These are phyloP conservation scores for Chloroceryle inda DNA, from an alignment of 2,797 vertebrate species.

Conservation along the genomic window DNA sequence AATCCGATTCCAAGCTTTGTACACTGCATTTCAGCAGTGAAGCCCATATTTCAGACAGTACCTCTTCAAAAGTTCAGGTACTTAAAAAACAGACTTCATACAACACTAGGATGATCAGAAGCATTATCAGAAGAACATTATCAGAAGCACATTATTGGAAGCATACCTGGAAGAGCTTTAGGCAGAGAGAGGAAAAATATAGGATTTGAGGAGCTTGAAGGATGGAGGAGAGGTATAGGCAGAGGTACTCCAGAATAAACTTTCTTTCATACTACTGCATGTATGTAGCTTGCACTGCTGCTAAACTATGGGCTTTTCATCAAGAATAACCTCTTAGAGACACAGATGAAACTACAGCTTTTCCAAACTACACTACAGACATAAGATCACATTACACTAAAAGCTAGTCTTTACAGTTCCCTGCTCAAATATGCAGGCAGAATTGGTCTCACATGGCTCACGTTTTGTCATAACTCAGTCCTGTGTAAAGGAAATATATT, in stretches of 20 bases:
- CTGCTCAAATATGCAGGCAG: neutral
- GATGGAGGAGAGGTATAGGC: neutral
- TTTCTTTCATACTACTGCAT: neutral
- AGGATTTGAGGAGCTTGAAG: neutral
- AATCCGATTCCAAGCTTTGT: neutral
- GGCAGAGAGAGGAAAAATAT: neutral
- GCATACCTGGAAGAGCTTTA: neutral
- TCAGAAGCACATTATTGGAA: neutral
- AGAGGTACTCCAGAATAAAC: neutral
- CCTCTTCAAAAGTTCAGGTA: neutral
- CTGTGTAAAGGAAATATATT: neutral
- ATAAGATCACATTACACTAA: fast-evolving
- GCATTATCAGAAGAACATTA: neutral
- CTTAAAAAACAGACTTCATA: neutral
- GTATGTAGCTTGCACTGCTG: neutral
- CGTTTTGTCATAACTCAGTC: neutral
- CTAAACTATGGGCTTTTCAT: neutral
- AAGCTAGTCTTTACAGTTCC: neutral
- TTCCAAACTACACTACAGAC: neutral
- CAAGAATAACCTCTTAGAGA: neutral
- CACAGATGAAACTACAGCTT: neutral
- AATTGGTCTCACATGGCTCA: neutral
- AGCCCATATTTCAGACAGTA: neutral
- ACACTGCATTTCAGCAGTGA: neutral
- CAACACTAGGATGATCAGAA: fast-evolving